Evolutionary conservation across 2,888 invertebrate species (phyloP).

Genomic region (Belgica antarctica): DNA sequence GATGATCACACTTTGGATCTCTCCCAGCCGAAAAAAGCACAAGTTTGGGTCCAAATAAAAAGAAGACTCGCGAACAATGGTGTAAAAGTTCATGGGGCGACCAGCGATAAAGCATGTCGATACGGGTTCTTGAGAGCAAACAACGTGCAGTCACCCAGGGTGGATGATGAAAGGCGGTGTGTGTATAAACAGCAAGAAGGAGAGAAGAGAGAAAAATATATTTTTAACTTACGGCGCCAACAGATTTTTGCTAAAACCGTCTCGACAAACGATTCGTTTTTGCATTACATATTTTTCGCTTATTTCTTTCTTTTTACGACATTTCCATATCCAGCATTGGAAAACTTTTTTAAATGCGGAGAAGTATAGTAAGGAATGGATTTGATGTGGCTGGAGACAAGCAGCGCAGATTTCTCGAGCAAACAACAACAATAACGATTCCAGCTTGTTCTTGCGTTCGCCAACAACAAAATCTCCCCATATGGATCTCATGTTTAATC

Average conservation of each 20-base stretch:
- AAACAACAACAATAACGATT: slow-evolving; percentile 16
- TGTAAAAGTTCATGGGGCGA: slow-evolving; percentile 16
- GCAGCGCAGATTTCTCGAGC: slow-evolving; percentile 11
- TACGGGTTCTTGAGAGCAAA: too few species aligned
- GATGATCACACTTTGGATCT: slow-evolving; percentile 7
- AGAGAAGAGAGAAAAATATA: slow-evolving; percentile 40
- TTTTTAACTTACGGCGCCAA: slow-evolving; percentile 43
- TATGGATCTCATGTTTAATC: slow-evolving; percentile 4
- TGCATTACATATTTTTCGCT: slow-evolving; percentile 42
- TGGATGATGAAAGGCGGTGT: slow-evolving; percentile 17
- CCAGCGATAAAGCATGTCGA: not conserved
- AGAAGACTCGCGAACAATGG: slow-evolving; percentile 10
- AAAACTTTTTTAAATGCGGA: slow-evolving; percentile 12
- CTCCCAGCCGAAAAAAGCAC: too few species aligned
- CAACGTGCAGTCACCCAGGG: not conserved
- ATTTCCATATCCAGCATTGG: slow-evolving; percentile 36
- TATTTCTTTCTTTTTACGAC: slow-evolving; percentile 33
- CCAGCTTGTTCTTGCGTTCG: not conserved
- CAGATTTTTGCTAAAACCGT: slow-evolving; percentile 42
- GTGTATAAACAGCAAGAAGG: not conserved
- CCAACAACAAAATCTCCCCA: slow-evolving; percentile 14
- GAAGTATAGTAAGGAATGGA: slow-evolving; percentile 2
- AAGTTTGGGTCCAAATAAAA: slow-evolving; percentile 7
- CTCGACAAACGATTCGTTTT: slow-evolving; percentile 30
- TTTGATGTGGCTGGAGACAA: slow-evolving; percentile 11